Percentiles rank a stretch among this genome's conserved stretches.
phyloP scores from a whole-genome alignment of 2,888 invertebrate genomes.

The Azorinus chamasolen region DNA sequence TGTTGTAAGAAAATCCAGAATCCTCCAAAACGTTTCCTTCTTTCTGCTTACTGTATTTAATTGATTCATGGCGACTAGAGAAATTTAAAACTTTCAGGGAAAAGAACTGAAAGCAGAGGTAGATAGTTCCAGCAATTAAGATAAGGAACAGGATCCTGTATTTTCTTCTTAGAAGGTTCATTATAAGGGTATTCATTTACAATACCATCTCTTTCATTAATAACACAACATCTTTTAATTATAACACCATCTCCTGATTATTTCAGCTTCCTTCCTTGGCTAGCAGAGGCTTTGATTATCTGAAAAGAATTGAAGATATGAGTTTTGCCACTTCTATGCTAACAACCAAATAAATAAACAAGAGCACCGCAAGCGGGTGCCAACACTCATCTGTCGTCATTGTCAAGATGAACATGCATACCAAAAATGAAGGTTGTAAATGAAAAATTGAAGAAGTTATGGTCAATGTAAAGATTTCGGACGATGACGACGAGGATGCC shows the following conservation, averaged over 20 bases:
- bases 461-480: too few relatives aligned
- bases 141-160: slow-evolving; percentile 50
- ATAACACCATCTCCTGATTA: too few relatives aligned
- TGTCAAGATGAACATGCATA: too few relatives aligned
- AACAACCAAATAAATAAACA: background rate
- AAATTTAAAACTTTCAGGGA: slow-evolving; percentile 58
- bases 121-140: slow-evolving; percentile 46
- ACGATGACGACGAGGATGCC: too few relatives aligned
- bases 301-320: background rate
- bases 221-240: too few relatives aligned
- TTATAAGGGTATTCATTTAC: slow-evolving; percentile 20
- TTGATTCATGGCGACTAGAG: slow-evolving; percentile 10
- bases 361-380: background rate
- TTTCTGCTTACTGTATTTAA: slow-evolving; percentile 12
- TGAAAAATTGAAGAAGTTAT: too few relatives aligned
- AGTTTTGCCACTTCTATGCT: background rate
- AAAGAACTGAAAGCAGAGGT: slow-evolving; percentile 52
- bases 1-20: background rate
- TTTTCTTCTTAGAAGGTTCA: slow-evolving; percentile 39
- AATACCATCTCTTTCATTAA: too few relatives aligned
- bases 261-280: background rate
- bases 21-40: slow-evolving; percentile 18
- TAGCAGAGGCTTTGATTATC: background rate
- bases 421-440: too few relatives aligned
- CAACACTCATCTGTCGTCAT: too few relatives aligned